phyloP scores from a whole-genome alignment of 2,113 vertebrate species.

The Paratilapia polleni region DNA sequence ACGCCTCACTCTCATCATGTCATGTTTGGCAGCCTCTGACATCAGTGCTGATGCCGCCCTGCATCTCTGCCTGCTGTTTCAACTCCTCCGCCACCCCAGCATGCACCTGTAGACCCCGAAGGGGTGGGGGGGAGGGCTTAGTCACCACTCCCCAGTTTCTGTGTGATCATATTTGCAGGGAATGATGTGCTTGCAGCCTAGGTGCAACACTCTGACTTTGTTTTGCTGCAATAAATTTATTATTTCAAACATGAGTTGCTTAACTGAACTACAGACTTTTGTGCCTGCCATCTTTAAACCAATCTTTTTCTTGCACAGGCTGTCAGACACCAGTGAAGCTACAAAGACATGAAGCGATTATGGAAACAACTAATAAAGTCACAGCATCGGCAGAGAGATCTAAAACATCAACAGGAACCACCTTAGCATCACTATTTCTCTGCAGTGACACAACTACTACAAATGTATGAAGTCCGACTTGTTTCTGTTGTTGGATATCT shows the following conservation, averaged over 20 bases:
- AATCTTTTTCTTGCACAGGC: background rate
- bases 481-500: background rate
- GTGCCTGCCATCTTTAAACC: background rate
- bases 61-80: background rate
- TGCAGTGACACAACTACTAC: background rate
- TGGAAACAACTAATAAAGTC: background rate
- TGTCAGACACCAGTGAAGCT: background rate
- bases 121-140: background rate
- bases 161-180: background rate
- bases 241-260: background rate
- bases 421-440: background rate
- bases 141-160: background rate
- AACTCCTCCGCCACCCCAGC: background rate
- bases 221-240: background rate
- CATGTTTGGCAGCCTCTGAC: background rate
- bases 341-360: background rate
- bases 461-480: background rate
- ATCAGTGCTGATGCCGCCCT: background rate
- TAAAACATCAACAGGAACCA: background rate
- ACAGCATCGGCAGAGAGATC: background rate
- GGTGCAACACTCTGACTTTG: background rate
- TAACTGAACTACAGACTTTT: background rate
- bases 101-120: background rate
- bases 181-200: background rate
- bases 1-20: background rate